Evolutionary conservation across 2,113 vertebrate genomes (phyloP).

Genomic region (Channa maculata): DNA sequence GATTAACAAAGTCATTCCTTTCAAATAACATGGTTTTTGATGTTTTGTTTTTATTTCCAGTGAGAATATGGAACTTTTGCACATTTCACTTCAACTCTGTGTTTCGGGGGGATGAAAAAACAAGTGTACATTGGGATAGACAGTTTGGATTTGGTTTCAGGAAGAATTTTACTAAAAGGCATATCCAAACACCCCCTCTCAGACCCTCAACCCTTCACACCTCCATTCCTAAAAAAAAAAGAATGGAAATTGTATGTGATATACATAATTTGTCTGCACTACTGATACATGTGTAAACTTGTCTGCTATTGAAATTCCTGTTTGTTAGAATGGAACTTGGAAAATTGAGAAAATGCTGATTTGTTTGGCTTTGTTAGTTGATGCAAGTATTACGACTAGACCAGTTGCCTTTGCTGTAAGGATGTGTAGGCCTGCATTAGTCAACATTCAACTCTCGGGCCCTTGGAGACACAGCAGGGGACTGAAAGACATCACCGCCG

Average conservation of each 20-base stretch:
- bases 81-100: constrained; percentile 75
- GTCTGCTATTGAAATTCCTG: constrained; percentile 70
- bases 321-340: constrained; percentile 66
- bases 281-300: constrained; percentile 73
- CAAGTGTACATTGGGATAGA: constrained; percentile 67
- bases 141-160: constrained; percentile 77
- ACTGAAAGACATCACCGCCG: constrained; percentile 4
- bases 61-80: constrained; percentile 77
- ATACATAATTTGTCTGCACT: constrained; percentile 77
- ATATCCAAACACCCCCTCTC: constrained; percentile 53
- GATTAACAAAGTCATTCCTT: neutral
- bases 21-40: neutral
- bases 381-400: constrained; percentile 62
- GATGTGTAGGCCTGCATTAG: constrained; percentile 53
- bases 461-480: constrained; percentile 24
- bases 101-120: constrained; percentile 30
- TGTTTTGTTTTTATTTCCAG: constrained; percentile 60
- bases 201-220: constrained; percentile 29
- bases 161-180: constrained; percentile 73
- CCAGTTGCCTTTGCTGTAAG: constrained; percentile 74
- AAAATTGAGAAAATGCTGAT: constrained; percentile 51
- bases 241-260: constrained; percentile 65
- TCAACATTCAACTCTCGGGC: constrained; percentile 34
- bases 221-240: constrained; percentile 44
- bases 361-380: constrained; percentile 53